Conservation (phyloP, 92 coral and sea anemone species). For the Parazoanthus atlanticus region DNA sequence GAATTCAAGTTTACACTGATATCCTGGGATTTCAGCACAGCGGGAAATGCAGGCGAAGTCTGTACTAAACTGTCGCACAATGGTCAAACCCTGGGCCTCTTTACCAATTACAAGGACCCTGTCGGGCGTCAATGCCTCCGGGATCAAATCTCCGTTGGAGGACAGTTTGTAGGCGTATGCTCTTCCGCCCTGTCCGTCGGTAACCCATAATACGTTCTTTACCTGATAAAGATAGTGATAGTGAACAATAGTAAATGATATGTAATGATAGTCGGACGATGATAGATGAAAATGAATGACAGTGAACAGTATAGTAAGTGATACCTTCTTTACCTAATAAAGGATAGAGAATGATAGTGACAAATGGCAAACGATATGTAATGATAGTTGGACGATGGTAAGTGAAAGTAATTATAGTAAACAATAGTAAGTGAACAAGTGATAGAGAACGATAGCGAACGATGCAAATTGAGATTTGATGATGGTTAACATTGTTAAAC, state of each 20-base stretch:
- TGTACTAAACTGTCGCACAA: constrained; percentile 87
- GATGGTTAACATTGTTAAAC: neutral
- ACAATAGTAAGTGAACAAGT: too few relatives aligned
- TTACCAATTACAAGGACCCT: constrained; percentile 73
- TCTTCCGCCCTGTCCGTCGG: constrained; percentile 70
- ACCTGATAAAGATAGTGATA: neutral
- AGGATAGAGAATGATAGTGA: neutral
- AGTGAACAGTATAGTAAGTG: neutral
- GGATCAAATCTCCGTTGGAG: constrained; percentile 69
- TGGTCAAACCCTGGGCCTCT: constrained; percentile 90
- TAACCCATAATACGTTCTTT: constrained; percentile 81
- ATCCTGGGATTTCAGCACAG: constrained; percentile 85
- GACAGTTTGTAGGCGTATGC: constrained; percentile 84
- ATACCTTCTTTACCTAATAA: too few relatives aligned
- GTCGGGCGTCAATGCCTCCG: constrained; percentile 63
- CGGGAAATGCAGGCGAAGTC: constrained; percentile 83
- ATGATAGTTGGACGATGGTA: neutral
- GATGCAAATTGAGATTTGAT: neutral
- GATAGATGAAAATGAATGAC: neutral
- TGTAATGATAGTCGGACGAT: neutral
- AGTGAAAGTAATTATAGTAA: too few relatives aligned
- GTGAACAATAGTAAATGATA: neutral
- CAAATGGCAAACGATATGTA: too few relatives aligned
- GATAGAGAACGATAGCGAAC: neutral
- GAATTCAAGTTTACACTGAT: constrained; percentile 93